Percentiles rank a stretch among this genome's conserved stretches.
phyloP scores from a whole-genome alignment of 2,797 vertebrate species.

The Australoheros facetus region DNA sequence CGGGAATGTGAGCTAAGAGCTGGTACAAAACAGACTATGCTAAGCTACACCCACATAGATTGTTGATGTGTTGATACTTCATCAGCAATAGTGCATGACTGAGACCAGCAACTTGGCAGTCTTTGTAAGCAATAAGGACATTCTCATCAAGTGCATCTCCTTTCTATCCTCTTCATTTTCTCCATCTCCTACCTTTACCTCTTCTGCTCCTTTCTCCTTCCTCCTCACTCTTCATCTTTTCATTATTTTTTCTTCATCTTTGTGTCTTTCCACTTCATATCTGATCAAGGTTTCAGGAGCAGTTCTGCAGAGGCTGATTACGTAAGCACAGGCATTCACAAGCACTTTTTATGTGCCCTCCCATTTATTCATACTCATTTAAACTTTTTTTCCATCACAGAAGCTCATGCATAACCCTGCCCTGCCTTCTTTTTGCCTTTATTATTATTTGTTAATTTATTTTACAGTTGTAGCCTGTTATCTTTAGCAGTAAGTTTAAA shows the following conservation, averaged over 20 bases:
- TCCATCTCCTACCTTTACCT: neutral
- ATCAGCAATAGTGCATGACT: conserved; percentile 11
- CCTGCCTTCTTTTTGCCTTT: neutral
- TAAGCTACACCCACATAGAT: conserved; percentile 31
- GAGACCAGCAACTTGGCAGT: conserved; percentile 1
- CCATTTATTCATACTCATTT: conserved; percentile 35
- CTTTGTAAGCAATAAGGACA: neutral
- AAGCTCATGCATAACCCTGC: conserved; percentile 4
- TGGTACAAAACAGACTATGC: conserved; percentile 27
- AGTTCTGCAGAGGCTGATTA: conserved; percentile 10
- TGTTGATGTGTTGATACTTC: conserved; percentile 41
- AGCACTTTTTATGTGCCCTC: neutral
- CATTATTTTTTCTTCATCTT: conserved; percentile 4
- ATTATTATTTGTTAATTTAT: neutral
- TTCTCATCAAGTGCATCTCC: neutral
- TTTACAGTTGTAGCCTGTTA: conserved; percentile 1
- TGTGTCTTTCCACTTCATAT: conserved; percentile 16
- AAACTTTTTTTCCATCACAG: conserved; percentile 25
- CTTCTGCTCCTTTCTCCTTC: neutral
- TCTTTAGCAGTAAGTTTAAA: conserved; percentile 10
- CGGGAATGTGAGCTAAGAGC: conserved; percentile 31
- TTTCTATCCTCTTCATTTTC: neutral
- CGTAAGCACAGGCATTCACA: conserved; percentile 11
- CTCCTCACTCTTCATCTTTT: neutral
- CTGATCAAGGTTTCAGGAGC: conserved; percentile 19